phyloP scores from a whole-genome alignment of 2,888 invertebrate genomes.

The Drosophila koepferae region DNA sequence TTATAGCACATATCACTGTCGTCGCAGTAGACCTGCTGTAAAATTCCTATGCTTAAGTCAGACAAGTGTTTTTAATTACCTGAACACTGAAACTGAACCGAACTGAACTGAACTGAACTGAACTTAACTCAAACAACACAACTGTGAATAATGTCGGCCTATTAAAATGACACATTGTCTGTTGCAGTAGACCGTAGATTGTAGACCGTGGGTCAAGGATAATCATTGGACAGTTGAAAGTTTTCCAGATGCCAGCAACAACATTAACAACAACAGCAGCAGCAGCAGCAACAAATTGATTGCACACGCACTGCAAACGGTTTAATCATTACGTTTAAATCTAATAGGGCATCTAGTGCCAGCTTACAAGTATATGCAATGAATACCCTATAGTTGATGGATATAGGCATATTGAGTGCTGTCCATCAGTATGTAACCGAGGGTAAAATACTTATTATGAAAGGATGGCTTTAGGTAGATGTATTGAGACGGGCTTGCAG shows the following conservation, averaged over 20 bases:
- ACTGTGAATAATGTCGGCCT: slow-evolving; percentile 40
- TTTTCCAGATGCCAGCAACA: slow-evolving; percentile 50
- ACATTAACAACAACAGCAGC: neutral
- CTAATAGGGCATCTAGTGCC: slow-evolving; percentile 56
- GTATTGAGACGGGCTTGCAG: neutral
- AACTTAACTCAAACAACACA: slow-evolving; percentile 4
- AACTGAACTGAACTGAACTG: slow-evolving; percentile 4
- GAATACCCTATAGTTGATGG: neutral
- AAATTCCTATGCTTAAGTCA: slow-evolving; percentile 37
- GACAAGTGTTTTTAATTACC: slow-evolving; percentile 34
- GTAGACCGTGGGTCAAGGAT: slow-evolving; percentile 68
- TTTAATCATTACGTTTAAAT: slow-evolving; percentile 79
- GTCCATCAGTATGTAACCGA: neutral
- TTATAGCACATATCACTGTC: slow-evolving; percentile 7
- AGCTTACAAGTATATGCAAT: slow-evolving; percentile 26
- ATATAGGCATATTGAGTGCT: neutral
- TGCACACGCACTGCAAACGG: slow-evolving; percentile 48
- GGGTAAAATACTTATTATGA: neutral
- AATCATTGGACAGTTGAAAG: slow-evolving; percentile 56
- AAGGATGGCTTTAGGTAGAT: neutral
- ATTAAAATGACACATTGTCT: slow-evolving; percentile 61
- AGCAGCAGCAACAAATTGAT: slow-evolving; percentile 41
- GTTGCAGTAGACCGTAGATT: slow-evolving; percentile 28
- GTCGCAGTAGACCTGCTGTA: slow-evolving; percentile 29
- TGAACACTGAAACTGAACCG: neutral